Base-by-base conservation (phyloP, 1,140 invertebrate species). In the Scaptomyza montana region DNA sequence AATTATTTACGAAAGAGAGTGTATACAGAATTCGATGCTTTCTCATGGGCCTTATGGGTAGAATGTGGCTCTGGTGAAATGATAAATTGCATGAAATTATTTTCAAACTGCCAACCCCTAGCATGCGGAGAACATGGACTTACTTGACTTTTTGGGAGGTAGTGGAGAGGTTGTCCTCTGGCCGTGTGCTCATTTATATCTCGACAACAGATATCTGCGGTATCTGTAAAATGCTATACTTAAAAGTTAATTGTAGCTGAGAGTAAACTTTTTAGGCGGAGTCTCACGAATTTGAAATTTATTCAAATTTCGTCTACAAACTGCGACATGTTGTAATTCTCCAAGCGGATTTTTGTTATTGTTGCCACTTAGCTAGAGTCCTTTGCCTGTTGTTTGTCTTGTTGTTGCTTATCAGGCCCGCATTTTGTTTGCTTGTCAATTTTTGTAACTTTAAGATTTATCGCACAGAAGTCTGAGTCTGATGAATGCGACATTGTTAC, bases 1-100 rank as follows among this genome's bases (percentile, higher is more conserved):
- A n/a, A n/a, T n/a, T n/a, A n/a, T n/a, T n/a, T n/a, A n/a, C n/a
- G n/a, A n/a, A n/a, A n/a, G 16, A 16, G 16, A 16, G 78, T 10
- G 78, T 30, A 77, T 69, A 19, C 5, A 3, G n/a, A 25, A 10
- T 55, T 67, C 74, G 64, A 50, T 69, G 30, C 12, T 19, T 8
- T 6, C 5, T 36, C 6, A 6, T 10, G 19, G n/a, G 3, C 30
- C 39, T 45, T 56, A 30, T 56, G 51, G 8, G 36, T 36, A 41
- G n/a, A 30, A 45, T 10, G 59, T 49, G 54, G 25, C 74, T 55
- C 61, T 66, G 60, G 63, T 74, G 81, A 81, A 89, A 91, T 91
- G 90, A 91, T 91, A 91, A 91, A 91, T 91, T 89, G 79, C 82
- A 75, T 59, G 85, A 85, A 84, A 91, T 91, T 90, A 91, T 87